Conservation (phyloP, 2,113 vertebrate species). For the Serinus canaria region DNA sequence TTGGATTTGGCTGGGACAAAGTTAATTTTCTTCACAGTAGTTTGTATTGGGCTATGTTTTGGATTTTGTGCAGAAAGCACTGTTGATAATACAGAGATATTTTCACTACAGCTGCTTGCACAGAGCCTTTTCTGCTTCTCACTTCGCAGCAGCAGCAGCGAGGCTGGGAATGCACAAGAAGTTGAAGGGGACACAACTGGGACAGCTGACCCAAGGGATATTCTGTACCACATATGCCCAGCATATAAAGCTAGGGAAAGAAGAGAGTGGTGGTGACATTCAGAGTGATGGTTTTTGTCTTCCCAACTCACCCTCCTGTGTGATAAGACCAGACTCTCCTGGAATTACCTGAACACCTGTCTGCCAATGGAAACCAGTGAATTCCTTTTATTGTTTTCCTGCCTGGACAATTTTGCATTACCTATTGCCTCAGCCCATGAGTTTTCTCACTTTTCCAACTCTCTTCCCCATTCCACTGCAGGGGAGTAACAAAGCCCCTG, state of each 20-base stretch:
- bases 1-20: not conserved
- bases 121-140: not conserved
- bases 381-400: not conserved
- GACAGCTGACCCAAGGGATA: too few species aligned
- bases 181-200: not conserved
- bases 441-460: not conserved
- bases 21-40: not conserved
- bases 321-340: not conserved
- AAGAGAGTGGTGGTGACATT: not conserved
- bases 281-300: not conserved
- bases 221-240: too few species aligned
- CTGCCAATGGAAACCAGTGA: not conserved
- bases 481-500: not conserved
- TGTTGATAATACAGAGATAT: not conserved
- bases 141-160: accelerated
- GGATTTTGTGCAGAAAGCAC: not conserved
- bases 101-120: not conserved
- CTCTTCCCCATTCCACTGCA: not conserved
- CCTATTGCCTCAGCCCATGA: not conserved
- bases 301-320: not conserved
- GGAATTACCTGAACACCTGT: not conserved
- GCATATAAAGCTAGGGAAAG: not conserved
- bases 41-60: not conserved
- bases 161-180: not conserved
- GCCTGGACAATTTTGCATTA: not conserved